Conservation (phyloP, 1,140 invertebrate species). For the Eurosta solidaginis region DNA sequence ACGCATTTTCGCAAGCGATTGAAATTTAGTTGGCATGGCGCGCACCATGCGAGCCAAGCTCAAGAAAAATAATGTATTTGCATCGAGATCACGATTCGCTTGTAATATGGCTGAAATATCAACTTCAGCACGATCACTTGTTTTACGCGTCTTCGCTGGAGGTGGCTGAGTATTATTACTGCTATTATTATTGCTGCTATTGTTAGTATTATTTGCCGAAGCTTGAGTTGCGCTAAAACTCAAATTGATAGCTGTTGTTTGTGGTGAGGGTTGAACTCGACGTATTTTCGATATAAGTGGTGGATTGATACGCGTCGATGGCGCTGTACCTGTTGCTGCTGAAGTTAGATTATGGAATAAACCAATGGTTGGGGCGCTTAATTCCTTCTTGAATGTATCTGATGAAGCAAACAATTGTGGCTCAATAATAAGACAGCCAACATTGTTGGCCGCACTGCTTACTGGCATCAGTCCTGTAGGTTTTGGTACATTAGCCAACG, state of each 20-base stretch:
- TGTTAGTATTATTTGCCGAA: not conserved
- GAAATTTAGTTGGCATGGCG: slow-evolving; percentile 56
- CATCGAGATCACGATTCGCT: slow-evolving; percentile 54
- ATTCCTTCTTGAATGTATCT: slow-evolving; percentile 55
- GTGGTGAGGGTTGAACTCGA: slow-evolving; percentile 52
- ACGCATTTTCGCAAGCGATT: slow-evolving; percentile 55
- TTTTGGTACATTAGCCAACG: slow-evolving; percentile 40
- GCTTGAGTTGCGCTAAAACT: slow-evolving; percentile 43
- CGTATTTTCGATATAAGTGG: slow-evolving; percentile 49
- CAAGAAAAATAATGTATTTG: slow-evolving; percentile 55
- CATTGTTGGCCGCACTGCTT: slow-evolving; percentile 40
- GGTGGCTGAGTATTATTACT: slow-evolving; percentile 36
- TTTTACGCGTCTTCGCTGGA: slow-evolving; percentile 48
- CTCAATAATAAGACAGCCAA: slow-evolving; percentile 56
- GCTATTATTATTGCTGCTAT: not conserved
- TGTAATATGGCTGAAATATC: slow-evolving; percentile 54
- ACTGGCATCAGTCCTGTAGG: slow-evolving; percentile 36
- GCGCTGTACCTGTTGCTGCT: slow-evolving; percentile 39
- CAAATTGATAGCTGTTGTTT: slow-evolving; percentile 53
- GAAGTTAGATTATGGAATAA: slow-evolving; percentile 47
- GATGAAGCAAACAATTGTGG: slow-evolving; percentile 54
- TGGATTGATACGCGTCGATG: slow-evolving; percentile 33
- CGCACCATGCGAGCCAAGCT: slow-evolving; percentile 52
- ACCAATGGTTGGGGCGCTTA: slow-evolving; percentile 43
- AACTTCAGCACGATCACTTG: slow-evolving; percentile 45